phyloP scores from a whole-genome alignment of 1,140 invertebrate species.

The Lasaia peninsularis region DNA sequence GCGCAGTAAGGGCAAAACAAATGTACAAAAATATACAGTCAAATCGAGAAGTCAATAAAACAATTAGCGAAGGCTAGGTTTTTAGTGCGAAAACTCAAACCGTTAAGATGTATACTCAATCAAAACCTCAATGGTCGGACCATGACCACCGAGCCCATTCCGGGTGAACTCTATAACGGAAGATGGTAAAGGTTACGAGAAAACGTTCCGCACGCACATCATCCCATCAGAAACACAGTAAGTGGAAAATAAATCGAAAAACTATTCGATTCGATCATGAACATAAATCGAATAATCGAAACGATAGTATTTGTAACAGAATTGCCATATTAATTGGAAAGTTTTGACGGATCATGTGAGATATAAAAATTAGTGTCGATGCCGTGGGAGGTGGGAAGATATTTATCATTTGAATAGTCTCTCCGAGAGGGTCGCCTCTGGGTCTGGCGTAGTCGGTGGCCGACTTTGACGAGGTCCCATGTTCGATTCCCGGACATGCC shows the following conservation, averaged over 20 bases:
- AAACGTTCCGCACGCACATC: slow-evolving; percentile 45
- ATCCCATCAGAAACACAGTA: slow-evolving; percentile 41
- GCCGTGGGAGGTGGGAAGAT: not conserved
- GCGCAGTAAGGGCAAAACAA: too few relatives aligned
- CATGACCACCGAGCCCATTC: slow-evolving; percentile 30
- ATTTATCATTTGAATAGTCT: not conserved
- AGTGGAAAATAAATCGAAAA: slow-evolving; percentile 37
- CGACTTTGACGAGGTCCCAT: too few relatives aligned
- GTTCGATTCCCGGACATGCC: too few relatives aligned
- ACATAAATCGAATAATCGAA: slow-evolving; percentile 10
- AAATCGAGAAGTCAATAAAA: too few relatives aligned
- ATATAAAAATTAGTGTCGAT: slow-evolving; percentile 5
- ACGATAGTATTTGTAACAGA: slow-evolving; percentile 12
- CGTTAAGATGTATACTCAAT: not conserved
- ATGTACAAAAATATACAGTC: too few relatives aligned
- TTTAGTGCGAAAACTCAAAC: not conserved
- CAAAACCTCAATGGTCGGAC: slow-evolving; percentile 25
- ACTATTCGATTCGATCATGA: slow-evolving; percentile 8
- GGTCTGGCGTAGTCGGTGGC: too few relatives aligned
- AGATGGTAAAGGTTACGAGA: slow-evolving; percentile 32
- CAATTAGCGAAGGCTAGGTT: too few relatives aligned
- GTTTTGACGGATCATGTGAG: not conserved
- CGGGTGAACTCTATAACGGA: slow-evolving; percentile 36
- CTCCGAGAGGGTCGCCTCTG: too few relatives aligned
- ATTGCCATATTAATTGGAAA: slow-evolving; percentile 12